phyloP scores from a whole-genome alignment of 2,888 invertebrate species.

The Ecliptopera silaceata region DNA sequence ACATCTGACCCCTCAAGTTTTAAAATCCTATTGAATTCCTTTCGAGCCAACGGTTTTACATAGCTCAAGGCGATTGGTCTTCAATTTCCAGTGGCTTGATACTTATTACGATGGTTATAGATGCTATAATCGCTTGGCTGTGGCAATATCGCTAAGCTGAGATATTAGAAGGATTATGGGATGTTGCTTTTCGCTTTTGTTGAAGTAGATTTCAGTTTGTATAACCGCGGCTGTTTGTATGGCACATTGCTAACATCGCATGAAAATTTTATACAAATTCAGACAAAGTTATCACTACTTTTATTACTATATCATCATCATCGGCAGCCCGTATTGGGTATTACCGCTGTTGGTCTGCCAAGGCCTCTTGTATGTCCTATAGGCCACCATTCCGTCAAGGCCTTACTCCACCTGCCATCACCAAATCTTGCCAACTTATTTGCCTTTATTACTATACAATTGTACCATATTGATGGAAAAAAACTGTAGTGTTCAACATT shows the following conservation, averaged over 20 bases:
- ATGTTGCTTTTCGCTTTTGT: slow-evolving; percentile 51
- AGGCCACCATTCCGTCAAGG: too few species aligned
- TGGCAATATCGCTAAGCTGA: slow-evolving; percentile 51
- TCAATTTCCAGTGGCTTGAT: slow-evolving; percentile 44
- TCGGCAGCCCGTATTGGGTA: too few species aligned
- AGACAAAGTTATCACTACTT: too few species aligned
- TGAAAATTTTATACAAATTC: background rate
- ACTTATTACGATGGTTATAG: slow-evolving; percentile 49
- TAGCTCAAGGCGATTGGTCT: slow-evolving; percentile 56
- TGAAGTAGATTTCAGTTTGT: slow-evolving; percentile 10
- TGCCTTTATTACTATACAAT: too few species aligned
- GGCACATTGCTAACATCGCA: background rate
- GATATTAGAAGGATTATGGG: slow-evolving; percentile 65
- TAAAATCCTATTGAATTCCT: slow-evolving; percentile 20
- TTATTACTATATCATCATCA: too few species aligned
- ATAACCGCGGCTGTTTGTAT: background rate
- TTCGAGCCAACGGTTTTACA: slow-evolving; percentile 32
- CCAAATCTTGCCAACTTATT: too few species aligned
- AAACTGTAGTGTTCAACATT: background rate
- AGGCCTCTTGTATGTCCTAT: too few species aligned
- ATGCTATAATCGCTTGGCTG: slow-evolving; percentile 47
- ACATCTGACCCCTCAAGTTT: slow-evolving; percentile 26
- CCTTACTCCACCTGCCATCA: too few species aligned
- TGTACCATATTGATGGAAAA: background rate
- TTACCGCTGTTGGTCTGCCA: too few species aligned